Percentiles rank a stretch among this genome's conserved stretches.
Evolutionary conservation across 2,113 vertebrate species (phyloP).

Genomic region (Ailuropoda melanoleuca): DNA sequence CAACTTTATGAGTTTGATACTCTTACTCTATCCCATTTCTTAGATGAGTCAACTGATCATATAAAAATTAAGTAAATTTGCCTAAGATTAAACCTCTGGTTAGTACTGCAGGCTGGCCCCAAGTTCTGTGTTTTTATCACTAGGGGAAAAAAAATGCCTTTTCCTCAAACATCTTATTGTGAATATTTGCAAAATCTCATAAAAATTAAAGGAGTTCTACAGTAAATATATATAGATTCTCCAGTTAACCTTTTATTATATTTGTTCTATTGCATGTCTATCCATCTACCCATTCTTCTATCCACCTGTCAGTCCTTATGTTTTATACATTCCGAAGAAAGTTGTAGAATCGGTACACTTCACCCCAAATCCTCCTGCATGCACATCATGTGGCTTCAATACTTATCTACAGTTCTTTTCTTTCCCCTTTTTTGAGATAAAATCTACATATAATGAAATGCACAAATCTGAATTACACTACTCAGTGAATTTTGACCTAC

Average conservation of each 20-base stretch:
- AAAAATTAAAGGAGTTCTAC: background rate
- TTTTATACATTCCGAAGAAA: slow-evolving; percentile 8
- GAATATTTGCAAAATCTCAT: background rate
- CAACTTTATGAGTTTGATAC: background rate
- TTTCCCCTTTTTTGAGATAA: background rate
- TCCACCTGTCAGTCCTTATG: background rate
- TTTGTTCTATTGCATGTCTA: background rate
- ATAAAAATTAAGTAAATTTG: background rate
- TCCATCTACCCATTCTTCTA: background rate
- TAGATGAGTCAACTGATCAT: background rate
- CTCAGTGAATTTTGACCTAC: background rate
- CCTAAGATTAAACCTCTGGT: background rate
- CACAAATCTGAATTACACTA: background rate
- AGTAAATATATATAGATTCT: background rate
- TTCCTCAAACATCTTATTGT: background rate
- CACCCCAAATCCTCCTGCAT: background rate
- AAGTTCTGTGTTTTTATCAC: background rate
- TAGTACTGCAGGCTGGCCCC: background rate
- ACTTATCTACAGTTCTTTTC: background rate
- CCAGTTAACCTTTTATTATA: background rate
- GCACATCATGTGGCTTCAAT: background rate
- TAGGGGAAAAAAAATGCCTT: background rate
- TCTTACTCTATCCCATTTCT: background rate
- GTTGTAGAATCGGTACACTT: background rate
- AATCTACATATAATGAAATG: background rate